Evolutionary conservation across 2,797 vertebrate species (phyloP), one percentile per base, ranked within the genome.

Genomic region (Alfaro cultratus): DNA sequence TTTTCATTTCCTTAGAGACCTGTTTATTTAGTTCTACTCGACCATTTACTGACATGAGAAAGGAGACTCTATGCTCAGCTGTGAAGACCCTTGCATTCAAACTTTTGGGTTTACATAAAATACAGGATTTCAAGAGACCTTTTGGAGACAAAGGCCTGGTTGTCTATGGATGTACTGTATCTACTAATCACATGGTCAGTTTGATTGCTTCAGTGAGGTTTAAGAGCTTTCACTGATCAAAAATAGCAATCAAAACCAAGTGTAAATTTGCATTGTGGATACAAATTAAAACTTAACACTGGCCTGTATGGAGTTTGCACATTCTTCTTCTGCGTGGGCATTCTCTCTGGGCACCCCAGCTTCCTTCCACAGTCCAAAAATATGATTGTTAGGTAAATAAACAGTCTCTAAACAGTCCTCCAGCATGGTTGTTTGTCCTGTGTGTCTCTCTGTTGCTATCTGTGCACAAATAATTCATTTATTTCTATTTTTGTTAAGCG

Each of bases 1-100:
- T 76, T 45, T 55, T 67, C 41, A 81, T 57, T n/a, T 62, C 43
- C 36, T 9, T 0, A 74, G 43, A 73, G 73, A 49, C 70, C 29
- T 62, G 21, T 78, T 76, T 84, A 47, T 75, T 76, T 84, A 45
- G 70, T 49, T 81, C 16, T 29, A 78, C 67, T 41, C 49, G 41
- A 82, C 73, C 36, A 73, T 83, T 84, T 76, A 78, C 43, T 45
- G 55, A 55, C 12, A 5, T 5, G 21, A 68, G 36, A 39, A 10
- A 11, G 16, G 29, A 6, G 16, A 36, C 39, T 41, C 9, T 23
- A 68, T 23, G 4, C 9, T 39, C 11, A 9, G 34, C 16, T 64
- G 7, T 36, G 18, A 64, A 64, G 8, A 67, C 9, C 0, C 1
- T 10, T 67, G 29, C 36, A 29, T 57, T 41, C 10, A 55, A 53